phyloP scores from a whole-genome alignment of 2,113 vertebrate species.

The Rhagologus leucostigma region DNA sequence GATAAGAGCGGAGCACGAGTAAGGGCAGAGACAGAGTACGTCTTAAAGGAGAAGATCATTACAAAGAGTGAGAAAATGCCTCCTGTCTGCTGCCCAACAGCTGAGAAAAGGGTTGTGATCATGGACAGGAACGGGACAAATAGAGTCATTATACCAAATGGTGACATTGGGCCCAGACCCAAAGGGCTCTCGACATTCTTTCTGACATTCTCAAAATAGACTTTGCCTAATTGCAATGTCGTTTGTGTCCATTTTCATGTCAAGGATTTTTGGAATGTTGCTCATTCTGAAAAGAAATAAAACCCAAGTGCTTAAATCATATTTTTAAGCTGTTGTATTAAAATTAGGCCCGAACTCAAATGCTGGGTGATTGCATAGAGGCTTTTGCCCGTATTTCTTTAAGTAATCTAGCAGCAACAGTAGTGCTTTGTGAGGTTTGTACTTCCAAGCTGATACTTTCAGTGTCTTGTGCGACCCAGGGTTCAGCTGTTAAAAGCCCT shows the following conservation, averaged over 20 bases:
- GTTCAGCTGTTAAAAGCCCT: not conserved
- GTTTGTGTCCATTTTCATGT: not conserved
- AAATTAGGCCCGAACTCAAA: not conserved
- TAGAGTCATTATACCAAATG: not conserved
- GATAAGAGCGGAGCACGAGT: not conserved
- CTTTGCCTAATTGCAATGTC: slow-evolving; percentile 22
- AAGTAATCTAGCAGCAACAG: not conserved
- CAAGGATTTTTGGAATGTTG: slow-evolving; percentile 31
- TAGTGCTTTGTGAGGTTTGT: not conserved
- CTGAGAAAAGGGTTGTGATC: not conserved
- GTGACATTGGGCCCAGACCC: not conserved
- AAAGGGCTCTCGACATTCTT: slow-evolving; percentile 41
- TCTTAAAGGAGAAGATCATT: not conserved
- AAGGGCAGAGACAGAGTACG: not conserved
- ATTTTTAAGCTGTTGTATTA: not conserved
- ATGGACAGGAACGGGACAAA: not conserved
- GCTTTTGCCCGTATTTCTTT: not conserved
- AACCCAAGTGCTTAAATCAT: not conserved
- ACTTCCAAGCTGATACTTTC: not conserved
- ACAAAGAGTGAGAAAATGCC: not conserved
- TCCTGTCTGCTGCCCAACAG: not conserved
- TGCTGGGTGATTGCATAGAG: not conserved
- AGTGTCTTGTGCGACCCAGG: not conserved
- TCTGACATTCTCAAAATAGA: slow-evolving; percentile 44
- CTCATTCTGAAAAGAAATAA: slow-evolving; percentile 19